These are phyloP conservation scores for Imbricaverruca yamaguchii DNA, from an alignment of 2,888 invertebrate genomes.

Conservation along the genomic window DNA sequence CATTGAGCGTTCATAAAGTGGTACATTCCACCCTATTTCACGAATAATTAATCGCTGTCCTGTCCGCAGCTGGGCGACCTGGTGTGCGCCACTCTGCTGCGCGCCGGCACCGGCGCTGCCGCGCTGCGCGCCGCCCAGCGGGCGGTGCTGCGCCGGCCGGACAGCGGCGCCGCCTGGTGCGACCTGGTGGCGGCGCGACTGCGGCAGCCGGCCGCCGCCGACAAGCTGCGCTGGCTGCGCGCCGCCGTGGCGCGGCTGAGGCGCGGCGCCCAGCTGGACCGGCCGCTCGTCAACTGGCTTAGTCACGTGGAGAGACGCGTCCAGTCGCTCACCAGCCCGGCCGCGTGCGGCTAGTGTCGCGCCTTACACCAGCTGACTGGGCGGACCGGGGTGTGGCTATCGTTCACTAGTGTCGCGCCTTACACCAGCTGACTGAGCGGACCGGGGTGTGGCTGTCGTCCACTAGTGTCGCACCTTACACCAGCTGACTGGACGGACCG, in stretches of 20 bases:
- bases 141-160: slow-evolving; percentile 31
- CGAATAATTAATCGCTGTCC: background rate
- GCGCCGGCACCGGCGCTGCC: background rate
- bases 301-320: background rate
- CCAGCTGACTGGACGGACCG: too few species aligned
- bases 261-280: background rate
- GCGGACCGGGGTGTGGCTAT: too few species aligned
- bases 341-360: too few species aligned
- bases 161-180: slow-evolving; percentile 30
- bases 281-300: background rate
- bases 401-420: too few species aligned
- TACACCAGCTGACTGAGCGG: too few species aligned
- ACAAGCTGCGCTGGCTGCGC: background rate
- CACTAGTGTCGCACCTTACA: too few species aligned
- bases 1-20: too few species aligned
- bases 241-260: background rate
- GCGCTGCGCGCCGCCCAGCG: slow-evolving; percentile 30
- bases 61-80: background rate
- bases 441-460: too few species aligned
- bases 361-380: too few species aligned
- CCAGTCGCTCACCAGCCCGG: background rate
- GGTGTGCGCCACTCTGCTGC: background rate
- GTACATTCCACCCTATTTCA: slow-evolving; percentile 23
- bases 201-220: background rate
- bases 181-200: slow-evolving; percentile 29